Conservation (phyloP, 2,797 vertebrate species). For the Neosilurus hyrtlii region DNA sequence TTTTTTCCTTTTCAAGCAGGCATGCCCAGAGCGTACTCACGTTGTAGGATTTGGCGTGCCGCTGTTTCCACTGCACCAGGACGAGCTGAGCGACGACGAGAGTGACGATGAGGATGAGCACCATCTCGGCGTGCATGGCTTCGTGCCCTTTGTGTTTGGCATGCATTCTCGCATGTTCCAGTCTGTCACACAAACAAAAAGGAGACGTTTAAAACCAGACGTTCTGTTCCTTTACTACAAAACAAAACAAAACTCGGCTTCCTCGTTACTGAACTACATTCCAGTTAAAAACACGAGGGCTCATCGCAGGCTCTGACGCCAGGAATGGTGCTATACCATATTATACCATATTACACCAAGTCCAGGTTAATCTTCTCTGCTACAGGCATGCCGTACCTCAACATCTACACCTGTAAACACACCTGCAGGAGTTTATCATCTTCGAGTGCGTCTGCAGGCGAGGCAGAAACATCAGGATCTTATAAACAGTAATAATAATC, state of each 20-base stretch:
- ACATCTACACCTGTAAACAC: background rate
- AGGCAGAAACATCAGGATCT: background rate
- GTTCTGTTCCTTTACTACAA: background rate
- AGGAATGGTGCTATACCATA: too few species aligned
- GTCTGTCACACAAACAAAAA: slow-evolving; percentile 68
- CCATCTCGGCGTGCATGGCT: slow-evolving; percentile 99
- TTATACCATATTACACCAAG: background rate
- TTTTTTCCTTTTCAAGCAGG: background rate
- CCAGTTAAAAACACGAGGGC: background rate
- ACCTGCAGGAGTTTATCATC: background rate
- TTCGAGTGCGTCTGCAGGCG: background rate
- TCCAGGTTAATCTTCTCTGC: background rate
- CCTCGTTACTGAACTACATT: too few species aligned
- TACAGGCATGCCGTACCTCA: background rate
- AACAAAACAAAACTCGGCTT: background rate
- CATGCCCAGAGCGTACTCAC: slow-evolving; percentile 70
- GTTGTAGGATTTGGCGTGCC: slow-evolving; percentile 95
- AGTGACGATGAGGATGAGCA: slow-evolving; percentile 96
- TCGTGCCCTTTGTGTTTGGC: slow-evolving; percentile 96
- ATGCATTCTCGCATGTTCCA: slow-evolving; percentile 96
- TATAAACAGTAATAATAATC: background rate
- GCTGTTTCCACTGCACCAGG: slow-evolving; percentile 97
- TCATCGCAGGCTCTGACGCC: background rate
- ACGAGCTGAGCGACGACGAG: slow-evolving; percentile 93
- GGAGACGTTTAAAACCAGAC: background rate